A percentile compares a stretch with the other conserved stretches of the same genome.
These are phyloP conservation scores for Amyelois transitella DNA, from an alignment of 1,140 invertebrate genomes.

Conservation along the genomic window DNA sequence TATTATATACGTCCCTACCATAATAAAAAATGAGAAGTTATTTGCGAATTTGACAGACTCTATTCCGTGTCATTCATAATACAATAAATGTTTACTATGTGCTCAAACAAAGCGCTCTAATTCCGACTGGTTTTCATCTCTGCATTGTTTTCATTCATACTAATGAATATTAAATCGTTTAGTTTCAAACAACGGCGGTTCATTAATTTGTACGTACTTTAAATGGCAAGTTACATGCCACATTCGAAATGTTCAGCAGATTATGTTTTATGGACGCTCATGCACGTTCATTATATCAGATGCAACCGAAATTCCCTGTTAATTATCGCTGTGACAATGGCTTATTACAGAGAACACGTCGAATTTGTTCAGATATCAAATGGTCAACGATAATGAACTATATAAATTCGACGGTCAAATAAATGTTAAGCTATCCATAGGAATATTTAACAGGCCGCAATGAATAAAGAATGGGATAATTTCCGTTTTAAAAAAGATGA, in stretches of 20 bases:
- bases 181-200: background rate
- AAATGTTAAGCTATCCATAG: background rate
- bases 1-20: no score
- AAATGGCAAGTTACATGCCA: constrained; percentile 3
- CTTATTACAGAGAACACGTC: constrained; percentile 6
- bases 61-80: background rate
- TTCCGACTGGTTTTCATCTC: background rate
- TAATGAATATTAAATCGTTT: constrained; percentile 6
- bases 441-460: background rate
- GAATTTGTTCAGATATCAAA: constrained; percentile 1
- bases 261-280: constrained; percentile 4
- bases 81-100: background rate
- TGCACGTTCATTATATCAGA: constrained; percentile 3
- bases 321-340: constrained; percentile 4
- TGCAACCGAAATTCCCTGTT: constrained; percentile 4
- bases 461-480: background rate
- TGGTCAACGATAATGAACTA: background rate
- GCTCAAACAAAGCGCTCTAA: constrained; percentile 20
- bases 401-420: background rate
- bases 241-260: constrained; percentile 1
- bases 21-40: background rate
- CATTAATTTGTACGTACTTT: constrained; percentile 4
- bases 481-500: background rate
- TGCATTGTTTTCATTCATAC: constrained; percentile 4
- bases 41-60: background rate